These are phyloP conservation scores for Poeciliopsis gracilis DNA, from an alignment of 2,797 vertebrate genomes.

Conservation along the genomic window DNA sequence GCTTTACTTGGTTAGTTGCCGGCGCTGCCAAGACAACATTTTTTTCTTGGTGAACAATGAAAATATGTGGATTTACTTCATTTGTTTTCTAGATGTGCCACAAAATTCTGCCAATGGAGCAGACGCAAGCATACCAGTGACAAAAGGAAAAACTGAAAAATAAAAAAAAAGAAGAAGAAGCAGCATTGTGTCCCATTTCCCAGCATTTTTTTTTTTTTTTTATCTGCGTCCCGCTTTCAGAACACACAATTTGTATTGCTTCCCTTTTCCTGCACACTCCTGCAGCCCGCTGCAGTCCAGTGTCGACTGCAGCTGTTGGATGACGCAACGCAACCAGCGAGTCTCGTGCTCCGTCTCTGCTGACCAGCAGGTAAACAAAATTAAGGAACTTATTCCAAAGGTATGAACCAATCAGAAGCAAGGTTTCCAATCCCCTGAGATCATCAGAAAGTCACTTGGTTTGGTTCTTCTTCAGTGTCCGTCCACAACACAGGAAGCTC, in stretches of 20 bases:
- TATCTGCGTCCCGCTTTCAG: not conserved
- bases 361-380: constrained; percentile 42
- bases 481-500: constrained; percentile 11
- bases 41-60: not conserved
- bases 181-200: not conserved
- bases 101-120: not conserved
- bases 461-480: constrained; percentile 23
- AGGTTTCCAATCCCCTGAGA: constrained; percentile 40
- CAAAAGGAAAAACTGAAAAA: constrained; percentile 1
- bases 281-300: not conserved
- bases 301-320: not conserved
- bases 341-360: constrained; percentile 11
- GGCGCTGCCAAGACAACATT: not conserved
- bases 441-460: constrained; percentile 38
- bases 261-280: constrained; percentile 6
- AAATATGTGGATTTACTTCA: not conserved
- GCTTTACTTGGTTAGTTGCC: not conserved
- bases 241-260: not conserved
- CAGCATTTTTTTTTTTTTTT: not conserved
- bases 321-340: constrained; percentile 4
- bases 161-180: not conserved
- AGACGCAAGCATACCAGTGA: not conserved
- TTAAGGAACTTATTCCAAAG: constrained; percentile 13
- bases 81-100: not conserved
- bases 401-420: constrained; percentile 35